Conservation (phyloP, 1,140 invertebrate genomes). For the Aphaenogaster floridana region DNA sequence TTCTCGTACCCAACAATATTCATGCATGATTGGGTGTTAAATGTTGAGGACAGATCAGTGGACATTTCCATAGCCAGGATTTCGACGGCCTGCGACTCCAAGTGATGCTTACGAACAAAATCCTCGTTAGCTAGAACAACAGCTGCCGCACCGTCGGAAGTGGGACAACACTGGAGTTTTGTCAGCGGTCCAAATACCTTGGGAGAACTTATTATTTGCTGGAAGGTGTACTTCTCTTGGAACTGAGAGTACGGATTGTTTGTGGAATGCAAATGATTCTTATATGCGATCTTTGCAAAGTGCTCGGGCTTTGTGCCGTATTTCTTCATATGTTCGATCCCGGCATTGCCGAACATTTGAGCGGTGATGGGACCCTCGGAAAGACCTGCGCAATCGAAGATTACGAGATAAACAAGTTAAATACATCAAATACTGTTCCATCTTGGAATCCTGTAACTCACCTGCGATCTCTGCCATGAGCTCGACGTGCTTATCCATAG, state of each 20-base stretch:
- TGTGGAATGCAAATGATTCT: conserved; percentile 98
- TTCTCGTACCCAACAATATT: conserved; percentile 90
- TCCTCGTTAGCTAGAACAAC: conserved; percentile 96
- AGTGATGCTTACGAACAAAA: conserved; percentile 94
- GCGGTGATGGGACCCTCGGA: conserved; percentile 94
- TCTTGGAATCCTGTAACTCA: conserved; percentile 47
- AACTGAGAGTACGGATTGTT: conserved; percentile 99
- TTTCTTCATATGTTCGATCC: conserved; percentile 98
- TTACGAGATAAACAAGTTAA: neutral
- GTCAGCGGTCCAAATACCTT: conserved; percentile 96
- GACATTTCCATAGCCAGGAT: conserved; percentile 98
- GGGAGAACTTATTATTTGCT: conserved; percentile 95
- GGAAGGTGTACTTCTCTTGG: conserved; percentile 94
- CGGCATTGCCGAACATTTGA: conserved; percentile 99
- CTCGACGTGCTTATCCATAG: conserved; percentile 97
- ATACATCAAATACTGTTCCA: conserved; percentile 8
- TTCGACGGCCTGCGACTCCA: conserved; percentile 96
- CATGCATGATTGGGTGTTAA: conserved; percentile 94
- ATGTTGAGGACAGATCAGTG: conserved; percentile 95
- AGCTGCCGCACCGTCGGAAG: conserved; percentile 98
- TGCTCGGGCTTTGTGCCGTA: conserved; percentile 97
- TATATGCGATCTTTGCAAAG: conserved; percentile 98
- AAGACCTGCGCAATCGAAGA: conserved; percentile 84
- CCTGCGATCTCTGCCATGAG: conserved; percentile 94
- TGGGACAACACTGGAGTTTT: conserved; percentile 98